Conservation (phyloP, 1,140 invertebrate species). For the Drosophila novamexicana region DNA sequence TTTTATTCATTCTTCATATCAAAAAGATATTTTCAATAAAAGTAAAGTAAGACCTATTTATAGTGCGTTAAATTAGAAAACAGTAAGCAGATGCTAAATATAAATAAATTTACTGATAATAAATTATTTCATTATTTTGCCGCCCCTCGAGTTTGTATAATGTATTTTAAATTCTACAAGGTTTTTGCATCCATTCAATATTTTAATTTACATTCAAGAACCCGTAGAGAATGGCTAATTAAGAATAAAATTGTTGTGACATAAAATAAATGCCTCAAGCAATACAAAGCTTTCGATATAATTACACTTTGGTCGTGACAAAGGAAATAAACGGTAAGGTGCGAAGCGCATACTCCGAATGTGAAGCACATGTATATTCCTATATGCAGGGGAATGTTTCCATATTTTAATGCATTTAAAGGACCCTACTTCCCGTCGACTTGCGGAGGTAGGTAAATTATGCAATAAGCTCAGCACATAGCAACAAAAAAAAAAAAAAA, state of each 20-base stretch:
- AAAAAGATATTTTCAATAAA: too few relatives aligned
- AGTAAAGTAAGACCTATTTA: too few relatives aligned
- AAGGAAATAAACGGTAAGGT: constrained; percentile 12
- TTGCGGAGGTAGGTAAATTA: constrained; percentile 48
- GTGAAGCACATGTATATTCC: constrained; percentile 39
- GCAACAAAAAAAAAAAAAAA: constrained; percentile 28
- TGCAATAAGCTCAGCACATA: constrained; percentile 60
- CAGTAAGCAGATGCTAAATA: too few relatives aligned
- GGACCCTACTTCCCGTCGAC: constrained; percentile 24
- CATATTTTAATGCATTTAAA: constrained; percentile 63
- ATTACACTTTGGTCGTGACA: constrained; percentile 62
- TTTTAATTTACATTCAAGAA: too few relatives aligned
- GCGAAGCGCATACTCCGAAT: background rate
- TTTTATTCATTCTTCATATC: too few relatives aligned
- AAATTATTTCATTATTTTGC: too few relatives aligned
- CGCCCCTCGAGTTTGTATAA: too few relatives aligned
- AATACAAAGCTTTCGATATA: constrained; percentile 57
- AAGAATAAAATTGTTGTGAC: too few relatives aligned
- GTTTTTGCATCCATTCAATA: constrained; percentile 47
- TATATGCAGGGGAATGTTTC: constrained; percentile 52
- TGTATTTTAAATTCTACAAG: constrained; percentile 1
- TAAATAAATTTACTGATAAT: too few relatives aligned
- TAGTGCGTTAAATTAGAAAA: too few relatives aligned
- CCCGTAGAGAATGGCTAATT: too few relatives aligned
- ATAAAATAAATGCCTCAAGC: too few relatives aligned